Conservation (phyloP, 1,140 invertebrate genomes). For the Polypedilum vanderplanki region DNA sequence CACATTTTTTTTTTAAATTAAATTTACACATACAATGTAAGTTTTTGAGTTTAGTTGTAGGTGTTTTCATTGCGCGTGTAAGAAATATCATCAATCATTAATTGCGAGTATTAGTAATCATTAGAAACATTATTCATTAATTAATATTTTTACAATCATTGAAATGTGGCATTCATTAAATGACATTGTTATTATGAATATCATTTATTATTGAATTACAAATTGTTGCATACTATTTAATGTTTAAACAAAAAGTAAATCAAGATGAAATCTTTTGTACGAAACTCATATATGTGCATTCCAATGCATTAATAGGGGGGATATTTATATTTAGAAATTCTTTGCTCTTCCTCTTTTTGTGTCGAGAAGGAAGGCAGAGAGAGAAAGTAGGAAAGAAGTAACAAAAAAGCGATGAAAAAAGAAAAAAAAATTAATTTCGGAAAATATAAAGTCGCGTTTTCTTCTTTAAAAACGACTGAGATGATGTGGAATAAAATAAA, state of each 20-base stretch:
- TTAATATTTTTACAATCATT: too few relatives aligned
- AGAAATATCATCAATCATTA: too few relatives aligned
- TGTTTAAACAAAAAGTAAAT: too few relatives aligned
- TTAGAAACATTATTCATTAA: too few relatives aligned
- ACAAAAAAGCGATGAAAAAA: neutral
- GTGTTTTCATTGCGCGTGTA: too few relatives aligned
- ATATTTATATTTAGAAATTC: constrained; percentile 6
- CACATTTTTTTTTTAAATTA: neutral
- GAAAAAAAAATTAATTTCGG: constrained; percentile 22
- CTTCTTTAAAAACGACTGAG: neutral
- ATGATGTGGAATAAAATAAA: constrained; percentile 19
- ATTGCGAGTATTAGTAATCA: too few relatives aligned
- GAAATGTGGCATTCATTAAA: too few relatives aligned
- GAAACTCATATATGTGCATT: neutral
- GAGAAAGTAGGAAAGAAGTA: neutral
- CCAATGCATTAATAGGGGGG: constrained; percentile 23
- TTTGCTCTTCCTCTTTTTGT: neutral
- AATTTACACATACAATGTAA: neutral
- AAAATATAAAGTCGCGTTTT: constrained; percentile 21
- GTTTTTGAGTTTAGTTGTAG: too few relatives aligned
- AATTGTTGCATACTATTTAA: too few relatives aligned
- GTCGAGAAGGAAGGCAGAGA: neutral
- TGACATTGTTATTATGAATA: too few relatives aligned
- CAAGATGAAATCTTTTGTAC: neutral
- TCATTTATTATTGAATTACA: too few relatives aligned